These are phyloP conservation scores for Damaliscus lunatus DNA, from an alignment of 2,113 vertebrate genomes.

Conservation along the genomic window DNA sequence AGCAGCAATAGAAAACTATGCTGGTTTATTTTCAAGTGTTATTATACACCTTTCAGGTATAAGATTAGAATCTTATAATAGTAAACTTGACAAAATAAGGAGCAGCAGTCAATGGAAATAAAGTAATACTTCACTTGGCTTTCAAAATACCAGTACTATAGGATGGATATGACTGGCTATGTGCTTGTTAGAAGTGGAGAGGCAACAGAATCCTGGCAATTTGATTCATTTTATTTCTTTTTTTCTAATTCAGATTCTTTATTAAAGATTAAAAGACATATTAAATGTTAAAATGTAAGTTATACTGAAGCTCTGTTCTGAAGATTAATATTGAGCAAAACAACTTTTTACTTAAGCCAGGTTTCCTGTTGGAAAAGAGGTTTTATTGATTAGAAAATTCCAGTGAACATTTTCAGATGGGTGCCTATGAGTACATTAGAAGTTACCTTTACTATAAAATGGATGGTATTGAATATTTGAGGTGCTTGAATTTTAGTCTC, in stretches of 20 bases:
- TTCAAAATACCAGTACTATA: background rate
- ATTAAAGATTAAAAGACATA: slow-evolving; percentile 51
- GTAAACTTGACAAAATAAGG: background rate
- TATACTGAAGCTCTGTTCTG: background rate
- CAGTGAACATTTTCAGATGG: background rate
- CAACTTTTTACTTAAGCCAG: background rate
- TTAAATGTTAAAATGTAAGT: slow-evolving; percentile 45
- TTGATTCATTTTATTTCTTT: background rate
- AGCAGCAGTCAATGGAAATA: background rate
- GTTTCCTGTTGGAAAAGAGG: slow-evolving; percentile 1
- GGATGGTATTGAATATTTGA: background rate
- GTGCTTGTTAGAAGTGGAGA: background rate
- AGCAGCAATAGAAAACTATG: background rate
- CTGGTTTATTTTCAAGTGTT: background rate
- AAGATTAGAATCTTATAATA: background rate
- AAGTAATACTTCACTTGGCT: background rate
- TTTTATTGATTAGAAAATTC: slow-evolving; percentile 19
- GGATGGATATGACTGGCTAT: background rate
- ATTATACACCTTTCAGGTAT: background rate
- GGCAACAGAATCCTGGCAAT: background rate
- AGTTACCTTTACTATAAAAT: background rate
- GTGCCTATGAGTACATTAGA: background rate
- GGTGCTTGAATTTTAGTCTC: background rate
- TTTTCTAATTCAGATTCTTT: slow-evolving; percentile 23
- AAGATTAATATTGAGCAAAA: slow-evolving; percentile 27